A percentile compares a stretch with the other conserved stretches of the same genome.
phyloP scores from a whole-genome alignment of 2,113 vertebrate genomes.

The Todiramphus chloris region DNA sequence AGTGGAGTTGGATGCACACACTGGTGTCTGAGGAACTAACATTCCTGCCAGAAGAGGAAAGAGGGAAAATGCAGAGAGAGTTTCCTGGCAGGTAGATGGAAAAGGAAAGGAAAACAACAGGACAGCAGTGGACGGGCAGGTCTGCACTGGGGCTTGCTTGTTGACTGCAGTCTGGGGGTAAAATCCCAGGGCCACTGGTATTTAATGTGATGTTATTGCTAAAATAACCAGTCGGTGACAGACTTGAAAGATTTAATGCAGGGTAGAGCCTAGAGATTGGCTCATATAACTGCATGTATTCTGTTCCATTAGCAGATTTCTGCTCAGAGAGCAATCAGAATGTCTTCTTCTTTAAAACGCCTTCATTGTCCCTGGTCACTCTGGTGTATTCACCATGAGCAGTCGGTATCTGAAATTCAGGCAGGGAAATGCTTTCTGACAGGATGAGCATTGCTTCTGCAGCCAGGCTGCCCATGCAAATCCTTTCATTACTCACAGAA shows the following conservation, averaged over 20 bases:
- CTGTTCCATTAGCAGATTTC: not conserved
- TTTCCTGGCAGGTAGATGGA: not conserved
- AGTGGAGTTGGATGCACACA: not conserved
- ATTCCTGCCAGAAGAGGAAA: not conserved
- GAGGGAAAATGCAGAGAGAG: not conserved
- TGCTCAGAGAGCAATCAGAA: not conserved
- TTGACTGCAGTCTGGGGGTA: not conserved
- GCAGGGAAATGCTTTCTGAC: not conserved
- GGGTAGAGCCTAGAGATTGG: not conserved
- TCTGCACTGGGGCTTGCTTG: not conserved
- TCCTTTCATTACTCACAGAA: not conserved
- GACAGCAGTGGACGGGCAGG: accelerated
- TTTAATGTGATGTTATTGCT: not conserved
- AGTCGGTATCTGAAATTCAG: not conserved
- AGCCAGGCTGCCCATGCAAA: not conserved
- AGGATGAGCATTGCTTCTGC: not conserved
- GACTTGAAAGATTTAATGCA: not conserved
- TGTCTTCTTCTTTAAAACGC: not conserved
- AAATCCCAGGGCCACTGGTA: not conserved
- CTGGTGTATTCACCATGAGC: accelerated
- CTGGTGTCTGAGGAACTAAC: not conserved
- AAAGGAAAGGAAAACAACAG: not conserved
- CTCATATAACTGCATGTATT: not conserved
- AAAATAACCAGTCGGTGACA: not conserved
- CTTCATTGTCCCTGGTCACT: not conserved